Base-by-base conservation (phyloP, 2,113 vertebrate genomes). In the Gymnarchus niloticus region DNA sequence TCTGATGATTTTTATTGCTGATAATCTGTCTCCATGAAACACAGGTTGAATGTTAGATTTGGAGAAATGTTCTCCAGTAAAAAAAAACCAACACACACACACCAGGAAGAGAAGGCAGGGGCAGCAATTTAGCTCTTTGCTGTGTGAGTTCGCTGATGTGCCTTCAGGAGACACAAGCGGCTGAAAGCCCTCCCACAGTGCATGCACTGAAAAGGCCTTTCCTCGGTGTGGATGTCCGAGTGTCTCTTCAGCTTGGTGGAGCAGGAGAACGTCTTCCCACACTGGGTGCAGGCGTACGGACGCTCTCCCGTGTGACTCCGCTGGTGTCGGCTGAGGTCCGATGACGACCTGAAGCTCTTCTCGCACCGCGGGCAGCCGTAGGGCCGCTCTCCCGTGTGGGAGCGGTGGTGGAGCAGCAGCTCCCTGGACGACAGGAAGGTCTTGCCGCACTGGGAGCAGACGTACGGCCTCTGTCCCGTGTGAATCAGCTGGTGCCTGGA, bases 361-460 rank as follows among this genome's bases (percentile, higher is more conserved):
- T 88, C 89, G 0, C 89, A 90, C 83, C 81, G 73, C 61, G 89
- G 88, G 88, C 92, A 92, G 83, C 90, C 85, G 21, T 91, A 92
- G 0, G 92, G 91, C 56, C 65, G 84, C 57, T 92, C 92, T 19
- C 90, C 90, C 0, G 91, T 91, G 89, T 92, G 92, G 51, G 88
- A 88, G 10, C 91, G 88, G 5, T 61, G 88, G 88, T 92, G 92
- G 1, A 92, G 88, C 0, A 91, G 91, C 44, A 93, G 89, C 85
- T 92, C 92, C 0, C 92, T 88, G 0, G 92, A 91, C 0, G 91
- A 91, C 17, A 92, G 87, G 87, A 93, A 92, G 10, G 89, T 89
- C 83, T 93, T 93, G 3, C 86, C 84, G 2, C 92, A 93, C 82
- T 89, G 89, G 6, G 87, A n/a, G 84, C 92, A 93, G 57, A 78